Percentiles rank a stretch among this genome's conserved stretches.
These are phyloP conservation scores for Hypocryptadius cinnamomeus DNA, from an alignment of 2,113 vertebrate species.

Conservation along the genomic window DNA sequence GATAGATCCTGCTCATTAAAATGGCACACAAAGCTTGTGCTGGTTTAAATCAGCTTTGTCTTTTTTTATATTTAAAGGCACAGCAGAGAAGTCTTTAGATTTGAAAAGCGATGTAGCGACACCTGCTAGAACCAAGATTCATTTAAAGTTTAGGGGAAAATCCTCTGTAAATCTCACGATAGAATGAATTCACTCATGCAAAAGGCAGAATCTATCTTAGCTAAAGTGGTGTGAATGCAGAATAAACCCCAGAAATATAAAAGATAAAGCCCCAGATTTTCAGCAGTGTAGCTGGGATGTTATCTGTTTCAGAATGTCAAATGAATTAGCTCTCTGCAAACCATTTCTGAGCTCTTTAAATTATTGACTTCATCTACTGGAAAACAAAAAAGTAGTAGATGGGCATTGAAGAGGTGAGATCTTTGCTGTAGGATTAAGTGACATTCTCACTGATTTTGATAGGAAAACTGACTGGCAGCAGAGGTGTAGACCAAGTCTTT, in stretches of 20 bases:
- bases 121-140: not conserved
- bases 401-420: not conserved
- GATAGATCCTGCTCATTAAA: not conserved
- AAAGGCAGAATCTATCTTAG: not conserved
- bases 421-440: not conserved
- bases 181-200: not conserved
- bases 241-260: not conserved
- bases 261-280: not conserved
- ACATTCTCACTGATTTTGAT: not conserved
- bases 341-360: not conserved
- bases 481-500: not conserved
- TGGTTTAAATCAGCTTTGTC: conserved; percentile 23
- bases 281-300: not conserved
- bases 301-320: not conserved
- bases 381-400: not conserved
- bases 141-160: not conserved
- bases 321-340: not conserved
- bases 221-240: not conserved
- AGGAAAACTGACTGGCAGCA: not conserved
- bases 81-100: not conserved
- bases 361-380: not conserved
- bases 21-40: not conserved
- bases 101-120: not conserved
- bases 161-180: not conserved
- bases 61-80: conserved; percentile 6